These are phyloP conservation scores for Anoplolepis gracilipes DNA, from an alignment of 1,140 invertebrate genomes.

Conservation along the genomic window DNA sequence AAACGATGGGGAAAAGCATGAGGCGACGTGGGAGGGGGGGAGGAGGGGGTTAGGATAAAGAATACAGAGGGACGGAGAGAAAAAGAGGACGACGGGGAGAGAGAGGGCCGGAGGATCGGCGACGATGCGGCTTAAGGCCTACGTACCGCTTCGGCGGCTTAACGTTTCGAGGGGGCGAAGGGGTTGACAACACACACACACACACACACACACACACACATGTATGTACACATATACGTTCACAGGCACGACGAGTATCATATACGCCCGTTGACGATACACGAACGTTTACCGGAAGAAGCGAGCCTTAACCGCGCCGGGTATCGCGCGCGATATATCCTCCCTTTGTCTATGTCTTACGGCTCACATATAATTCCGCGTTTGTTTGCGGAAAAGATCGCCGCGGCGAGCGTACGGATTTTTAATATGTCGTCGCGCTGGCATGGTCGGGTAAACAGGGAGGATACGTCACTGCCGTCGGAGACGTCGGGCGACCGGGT, in stretches of 20 bases:
- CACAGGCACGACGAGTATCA: background rate
- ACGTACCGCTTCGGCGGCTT: constrained; percentile 80
- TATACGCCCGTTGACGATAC: constrained; percentile 1
- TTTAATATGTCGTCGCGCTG: constrained; percentile 82
- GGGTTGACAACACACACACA: constrained; percentile 52
- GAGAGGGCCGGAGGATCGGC: constrained; percentile 67
- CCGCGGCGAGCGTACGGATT: constrained; percentile 74
- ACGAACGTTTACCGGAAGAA: constrained; percentile 21
- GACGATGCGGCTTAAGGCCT: constrained; percentile 83
- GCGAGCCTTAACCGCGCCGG: constrained; percentile 31
- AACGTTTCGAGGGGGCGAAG: constrained; percentile 74
- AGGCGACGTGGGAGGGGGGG: background rate
- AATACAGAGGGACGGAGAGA: constrained; percentile 49
- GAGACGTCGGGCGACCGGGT: constrained; percentile 18
- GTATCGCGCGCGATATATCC: constrained; percentile 35
- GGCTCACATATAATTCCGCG: constrained; percentile 84
- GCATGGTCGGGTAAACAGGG: constrained; percentile 67
- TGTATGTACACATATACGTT: background rate
- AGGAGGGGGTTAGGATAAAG: constrained; percentile 33
- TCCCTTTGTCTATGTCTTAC: constrained; percentile 85
- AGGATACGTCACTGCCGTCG: constrained; percentile 43
- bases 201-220: background rate
- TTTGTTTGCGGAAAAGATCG: constrained; percentile 84
- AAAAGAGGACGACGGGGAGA: constrained; percentile 49
- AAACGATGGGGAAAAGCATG: background rate